Evolutionary conservation across 2,113 vertebrate genomes (phyloP).

Genomic region (Lophura nycthemera): DNA sequence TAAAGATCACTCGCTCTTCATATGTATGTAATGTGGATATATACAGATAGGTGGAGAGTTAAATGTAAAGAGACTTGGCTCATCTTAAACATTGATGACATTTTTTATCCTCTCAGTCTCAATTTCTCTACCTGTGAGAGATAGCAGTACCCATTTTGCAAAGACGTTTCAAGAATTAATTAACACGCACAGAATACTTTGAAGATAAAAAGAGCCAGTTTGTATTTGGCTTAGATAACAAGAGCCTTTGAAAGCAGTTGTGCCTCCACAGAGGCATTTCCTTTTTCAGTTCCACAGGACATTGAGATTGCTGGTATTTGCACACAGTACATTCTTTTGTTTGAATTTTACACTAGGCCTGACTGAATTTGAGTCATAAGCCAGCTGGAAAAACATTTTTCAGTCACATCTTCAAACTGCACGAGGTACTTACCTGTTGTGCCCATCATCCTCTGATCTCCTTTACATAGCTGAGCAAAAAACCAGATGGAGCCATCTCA

Average conservation of each 20-base stretch:
- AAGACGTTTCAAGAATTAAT: conserved; percentile 1
- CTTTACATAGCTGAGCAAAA: neutral
- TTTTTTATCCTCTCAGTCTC: neutral
- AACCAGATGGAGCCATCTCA: neutral
- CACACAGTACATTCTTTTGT: accelerated
- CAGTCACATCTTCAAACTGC: neutral
- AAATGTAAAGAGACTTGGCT: neutral
- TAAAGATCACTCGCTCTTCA: neutral
- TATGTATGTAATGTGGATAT: neutral
- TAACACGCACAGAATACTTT: neutral
- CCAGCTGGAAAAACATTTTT: neutral
- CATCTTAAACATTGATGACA: neutral
- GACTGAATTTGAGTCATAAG: neutral
- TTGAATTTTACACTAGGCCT: neutral
- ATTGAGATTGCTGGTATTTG: neutral
- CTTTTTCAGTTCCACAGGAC: neutral
- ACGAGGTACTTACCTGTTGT: neutral
- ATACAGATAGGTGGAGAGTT: neutral
- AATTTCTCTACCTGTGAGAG: conserved; percentile 18
- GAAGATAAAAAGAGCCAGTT: conserved; percentile 41
- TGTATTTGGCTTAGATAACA: conserved; percentile 32
- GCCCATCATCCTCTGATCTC: neutral
- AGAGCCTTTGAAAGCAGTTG: neutral
- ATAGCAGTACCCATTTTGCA: conserved; percentile 3
- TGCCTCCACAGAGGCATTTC: neutral